Evolutionary conservation across 2,888 invertebrate genomes (phyloP).

Genomic region (Formica aserva): DNA sequence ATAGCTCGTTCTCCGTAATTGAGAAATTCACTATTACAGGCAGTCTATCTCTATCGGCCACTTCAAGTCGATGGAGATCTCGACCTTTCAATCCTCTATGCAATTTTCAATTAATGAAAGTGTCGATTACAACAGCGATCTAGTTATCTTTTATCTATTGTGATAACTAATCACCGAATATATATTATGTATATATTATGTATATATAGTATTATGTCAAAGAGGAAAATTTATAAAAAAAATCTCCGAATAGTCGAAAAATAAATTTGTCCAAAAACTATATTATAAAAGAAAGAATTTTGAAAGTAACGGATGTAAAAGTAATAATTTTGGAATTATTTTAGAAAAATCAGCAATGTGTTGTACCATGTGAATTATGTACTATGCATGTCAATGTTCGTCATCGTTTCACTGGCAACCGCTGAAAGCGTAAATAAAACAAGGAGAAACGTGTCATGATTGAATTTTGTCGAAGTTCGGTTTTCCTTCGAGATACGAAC

Average conservation of each 20-base stretch:
- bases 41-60: constrained; percentile 29
- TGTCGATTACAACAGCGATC: constrained; percentile 5
- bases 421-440: neutral
- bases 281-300: neutral
- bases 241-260: neutral
- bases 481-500: constrained; percentile 20
- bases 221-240: neutral
- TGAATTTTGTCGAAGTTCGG: constrained; percentile 24
- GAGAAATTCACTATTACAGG: constrained; percentile 33
- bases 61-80: constrained; percentile 4
- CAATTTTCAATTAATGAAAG: constrained; percentile 35
- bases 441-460: neutral
- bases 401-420: neutral
- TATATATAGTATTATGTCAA: neutral
- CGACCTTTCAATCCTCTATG: constrained; percentile 1
- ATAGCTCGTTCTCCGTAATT: constrained; percentile 46
- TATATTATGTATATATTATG: too few relatives aligned
- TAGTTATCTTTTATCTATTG: neutral
- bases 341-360: neutral
- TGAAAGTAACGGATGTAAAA: neutral
- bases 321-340: neutral
- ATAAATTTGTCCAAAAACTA: neutral
- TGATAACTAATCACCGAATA: neutral
- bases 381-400: neutral
- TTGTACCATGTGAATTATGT: neutral